A percentile compares a stretch with the other conserved stretches of the same genome.
phyloP scores from a whole-genome alignment of 2,888 invertebrate genomes.

The Drosophila meridionalis region DNA sequence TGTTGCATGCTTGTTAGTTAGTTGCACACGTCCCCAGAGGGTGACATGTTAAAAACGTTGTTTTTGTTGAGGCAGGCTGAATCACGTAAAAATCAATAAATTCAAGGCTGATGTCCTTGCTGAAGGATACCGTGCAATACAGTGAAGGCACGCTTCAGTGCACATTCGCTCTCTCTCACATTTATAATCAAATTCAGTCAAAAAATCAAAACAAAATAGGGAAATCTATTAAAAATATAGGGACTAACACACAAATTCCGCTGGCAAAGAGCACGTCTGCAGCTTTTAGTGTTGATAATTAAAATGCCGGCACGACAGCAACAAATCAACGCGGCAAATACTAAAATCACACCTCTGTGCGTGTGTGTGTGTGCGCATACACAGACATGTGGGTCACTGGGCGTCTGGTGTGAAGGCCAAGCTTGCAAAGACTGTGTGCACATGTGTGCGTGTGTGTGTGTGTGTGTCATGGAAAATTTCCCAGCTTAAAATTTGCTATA shows the following conservation, averaged over 20 bases:
- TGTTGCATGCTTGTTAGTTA: background rate
- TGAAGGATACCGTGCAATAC: constrained; percentile 48
- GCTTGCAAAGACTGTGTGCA: constrained; percentile 10
- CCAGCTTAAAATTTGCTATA: constrained; percentile 23
- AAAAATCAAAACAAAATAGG: background rate
- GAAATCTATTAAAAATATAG: background rate
- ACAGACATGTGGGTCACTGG: constrained; percentile 53
- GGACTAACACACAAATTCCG: no score
- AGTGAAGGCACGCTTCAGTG: background rate
- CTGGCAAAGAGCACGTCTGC: background rate
- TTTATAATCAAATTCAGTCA: background rate
- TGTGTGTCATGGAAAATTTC: constrained; percentile 56
- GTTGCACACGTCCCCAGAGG: constrained; percentile 14
- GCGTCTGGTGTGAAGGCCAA: constrained; percentile 45
- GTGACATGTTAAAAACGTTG: background rate
- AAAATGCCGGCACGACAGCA: constrained; percentile 45
- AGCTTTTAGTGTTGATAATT: constrained; percentile 14
- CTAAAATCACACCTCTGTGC: constrained; percentile 18
- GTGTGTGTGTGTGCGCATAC: background rate
- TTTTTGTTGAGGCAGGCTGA: constrained; percentile 11
- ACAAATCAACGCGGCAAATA: constrained; percentile 13
- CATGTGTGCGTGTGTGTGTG: background rate
- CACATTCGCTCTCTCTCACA: background rate
- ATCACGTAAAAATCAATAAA: constrained; percentile 53
- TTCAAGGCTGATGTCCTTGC: constrained; percentile 58